Evolutionary conservation across 2,888 invertebrate species (phyloP).

Genomic region (Cheilosia impressa): DNA sequence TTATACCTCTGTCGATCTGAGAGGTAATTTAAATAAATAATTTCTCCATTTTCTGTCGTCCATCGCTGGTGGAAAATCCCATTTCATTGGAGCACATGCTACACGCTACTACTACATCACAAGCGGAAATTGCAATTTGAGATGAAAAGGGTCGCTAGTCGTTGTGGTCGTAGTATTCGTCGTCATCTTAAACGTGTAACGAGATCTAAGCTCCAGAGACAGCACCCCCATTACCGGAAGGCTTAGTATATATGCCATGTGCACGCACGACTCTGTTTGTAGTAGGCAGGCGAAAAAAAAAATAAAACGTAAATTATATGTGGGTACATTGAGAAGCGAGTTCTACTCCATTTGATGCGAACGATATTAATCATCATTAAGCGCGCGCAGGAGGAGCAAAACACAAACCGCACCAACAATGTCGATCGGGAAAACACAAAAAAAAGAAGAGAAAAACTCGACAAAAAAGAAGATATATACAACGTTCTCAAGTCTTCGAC

Average conservation of each 20-base stretch:
- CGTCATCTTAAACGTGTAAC: constrained; percentile 38
- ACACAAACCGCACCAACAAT: constrained; percentile 39
- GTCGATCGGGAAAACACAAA: background rate
- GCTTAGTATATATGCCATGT: constrained; percentile 33
- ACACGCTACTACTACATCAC: constrained; percentile 39
- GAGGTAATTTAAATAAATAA: constrained; percentile 67
- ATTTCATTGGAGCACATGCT: constrained; percentile 40
- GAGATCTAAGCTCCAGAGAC: constrained; percentile 47
- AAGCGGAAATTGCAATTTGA: constrained; percentile 72
- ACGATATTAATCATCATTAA: constrained; percentile 73
- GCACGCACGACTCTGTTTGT: constrained; percentile 13
- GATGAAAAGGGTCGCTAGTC: constrained; percentile 65
- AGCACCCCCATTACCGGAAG: constrained; percentile 69
- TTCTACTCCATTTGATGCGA: constrained; percentile 74
- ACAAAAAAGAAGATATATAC: constrained; percentile 17
- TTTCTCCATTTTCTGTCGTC: constrained; percentile 65
- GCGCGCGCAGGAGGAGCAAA: constrained; percentile 32
- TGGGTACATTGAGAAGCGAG: constrained; percentile 53
- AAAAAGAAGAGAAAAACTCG: too few species aligned
- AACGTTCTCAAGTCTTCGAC: constrained; percentile 16
- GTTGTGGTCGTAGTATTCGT: background rate
- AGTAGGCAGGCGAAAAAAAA: constrained; percentile 37
- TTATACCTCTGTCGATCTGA: constrained; percentile 27
- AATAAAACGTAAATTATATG: constrained; percentile 21
- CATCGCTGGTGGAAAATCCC: constrained; percentile 54